Evolutionary conservation across 2,888 invertebrate species (phyloP), one percentile per base, ranked within the genome.

Genomic region (Drosophila longiperda): DNA sequence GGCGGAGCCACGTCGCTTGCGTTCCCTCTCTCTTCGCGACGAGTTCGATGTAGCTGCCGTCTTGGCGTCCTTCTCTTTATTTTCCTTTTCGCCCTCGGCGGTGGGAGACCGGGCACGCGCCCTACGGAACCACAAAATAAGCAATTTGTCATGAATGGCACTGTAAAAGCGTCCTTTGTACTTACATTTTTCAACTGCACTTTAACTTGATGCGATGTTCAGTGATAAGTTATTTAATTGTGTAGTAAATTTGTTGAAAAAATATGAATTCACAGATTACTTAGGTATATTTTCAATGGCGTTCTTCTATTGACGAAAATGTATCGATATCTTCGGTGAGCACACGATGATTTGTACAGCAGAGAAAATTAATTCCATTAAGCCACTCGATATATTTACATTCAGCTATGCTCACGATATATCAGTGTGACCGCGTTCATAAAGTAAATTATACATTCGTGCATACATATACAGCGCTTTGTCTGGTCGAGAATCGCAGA

Each of bases 81-180:
- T 96, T 80, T 96, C 96, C 91, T 96, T 96, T 73, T 96, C 96
- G 29, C 95, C 95, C 49, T 94, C 94, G 79, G 96, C 96, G 34
- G 96, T 95, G 70, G 96, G 96, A 63, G 96, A 95, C 90, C 95
- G 95, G 91, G 96, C 96, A 90, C 96, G 95, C 87, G 96, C 96
- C 97, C 97, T 97, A 61, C 5, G 3, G 8, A 54, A 45, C 12
- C 57, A 60, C 29, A 50, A 64, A 69, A 55, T 40, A 23, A 23
- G 1, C 23, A 59, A 32, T 60, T 20, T 38, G 36, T 73, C 33
- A 63, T 33, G 54, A 63, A 53, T n/a, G 34, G 11, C 11, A n/a
- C 32, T 23, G 42, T 11, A 17, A 49, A 67, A 67, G 65, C 12
- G 1, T 2, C 1, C 57, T 1, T 45, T 12, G 1, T 63, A 75